Evolutionary conservation across 2,113 vertebrate genomes (phyloP), one percentile per base, ranked within the genome.

Genomic region (Cricetomys ansorgei): DNA sequence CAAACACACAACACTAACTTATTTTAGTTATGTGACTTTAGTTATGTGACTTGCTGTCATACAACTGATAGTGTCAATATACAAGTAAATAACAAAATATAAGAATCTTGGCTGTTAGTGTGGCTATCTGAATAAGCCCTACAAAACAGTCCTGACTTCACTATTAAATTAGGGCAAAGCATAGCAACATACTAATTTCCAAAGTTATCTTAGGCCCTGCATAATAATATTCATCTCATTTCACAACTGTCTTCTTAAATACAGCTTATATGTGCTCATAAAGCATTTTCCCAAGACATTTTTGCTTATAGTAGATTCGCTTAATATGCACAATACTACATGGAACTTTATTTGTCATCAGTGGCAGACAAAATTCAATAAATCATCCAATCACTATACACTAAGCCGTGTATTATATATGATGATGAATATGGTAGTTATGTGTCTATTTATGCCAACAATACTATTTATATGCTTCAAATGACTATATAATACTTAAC

Each of bases 251-350:
- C 55, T 80, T 94, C 45, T 81, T 92, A 81, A 94, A 95, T 23
- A 77, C 10, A 89, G 75, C 45, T 69, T 81, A 50, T 19, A 50
- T 59, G 34, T 88, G 59, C 65, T 96, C 76, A 93, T 17, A 75
- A 86, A 94, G 89, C 10, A 80, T 94, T 94, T 96, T 88, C 31
- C 25, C 55, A 89, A 64, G 5, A 40, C 12, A 59, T 62, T 64
- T 95, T 77, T 70, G 50, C 21, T 23, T 88, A 85, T 40, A 43
- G 57, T 10, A 59, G 25, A 59, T 16, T 92, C 15, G 91, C 57
- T 95, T 65, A 67, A 75, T 93, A 86, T 96, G 62, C 93, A 96
- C 53, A 69, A n/a, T n/a, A n/a, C n/a, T n/a, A n/a, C n/a, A n/a
- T n/a, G n/a, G n/a, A n/a, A n/a, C n/a, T n/a, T n/a, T n/a, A n/a